phyloP scores from a whole-genome alignment of 2,113 vertebrate genomes.

The Clarias magur region DNA sequence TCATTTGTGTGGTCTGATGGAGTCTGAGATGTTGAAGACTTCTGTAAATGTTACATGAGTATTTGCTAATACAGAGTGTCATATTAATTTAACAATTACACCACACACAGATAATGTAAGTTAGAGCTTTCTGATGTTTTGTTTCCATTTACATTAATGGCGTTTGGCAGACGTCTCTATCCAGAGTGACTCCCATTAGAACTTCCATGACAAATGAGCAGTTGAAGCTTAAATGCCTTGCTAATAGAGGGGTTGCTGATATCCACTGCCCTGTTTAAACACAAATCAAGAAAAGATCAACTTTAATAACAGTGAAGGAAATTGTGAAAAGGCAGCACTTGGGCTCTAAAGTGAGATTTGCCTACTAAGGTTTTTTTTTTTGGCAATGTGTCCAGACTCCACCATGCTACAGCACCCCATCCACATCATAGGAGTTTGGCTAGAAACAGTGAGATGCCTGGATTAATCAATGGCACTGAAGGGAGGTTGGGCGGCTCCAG shows the following conservation, averaged over 20 bases:
- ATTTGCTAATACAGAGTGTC: not conserved
- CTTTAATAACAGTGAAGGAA: not conserved
- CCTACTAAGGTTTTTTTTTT: not conserved
- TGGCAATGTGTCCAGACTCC: not conserved
- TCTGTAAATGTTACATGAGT: not conserved
- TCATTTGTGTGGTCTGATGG: not conserved
- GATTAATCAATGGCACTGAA: conserved; percentile 23
- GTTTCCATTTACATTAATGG: too few species aligned
- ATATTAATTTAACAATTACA: not conserved
- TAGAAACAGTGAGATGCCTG: not conserved
- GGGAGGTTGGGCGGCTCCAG: not conserved
- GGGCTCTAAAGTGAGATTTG: not conserved
- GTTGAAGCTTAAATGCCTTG: too few species aligned
- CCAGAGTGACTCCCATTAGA: too few species aligned
- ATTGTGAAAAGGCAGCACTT: not conserved
- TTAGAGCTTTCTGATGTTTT: too few species aligned
- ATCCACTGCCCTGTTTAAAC: not conserved
- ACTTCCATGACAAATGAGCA: too few species aligned
- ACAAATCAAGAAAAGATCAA: not conserved
- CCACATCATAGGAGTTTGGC: not conserved
- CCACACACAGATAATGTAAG: not conserved
- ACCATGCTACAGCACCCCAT: not conserved
- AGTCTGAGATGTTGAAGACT: not conserved
- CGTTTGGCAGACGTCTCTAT: too few species aligned
- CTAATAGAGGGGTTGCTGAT: too few species aligned